Evolutionary conservation across 2,888 invertebrate species (phyloP).

Genomic region (Apotomis betuletana): DNA sequence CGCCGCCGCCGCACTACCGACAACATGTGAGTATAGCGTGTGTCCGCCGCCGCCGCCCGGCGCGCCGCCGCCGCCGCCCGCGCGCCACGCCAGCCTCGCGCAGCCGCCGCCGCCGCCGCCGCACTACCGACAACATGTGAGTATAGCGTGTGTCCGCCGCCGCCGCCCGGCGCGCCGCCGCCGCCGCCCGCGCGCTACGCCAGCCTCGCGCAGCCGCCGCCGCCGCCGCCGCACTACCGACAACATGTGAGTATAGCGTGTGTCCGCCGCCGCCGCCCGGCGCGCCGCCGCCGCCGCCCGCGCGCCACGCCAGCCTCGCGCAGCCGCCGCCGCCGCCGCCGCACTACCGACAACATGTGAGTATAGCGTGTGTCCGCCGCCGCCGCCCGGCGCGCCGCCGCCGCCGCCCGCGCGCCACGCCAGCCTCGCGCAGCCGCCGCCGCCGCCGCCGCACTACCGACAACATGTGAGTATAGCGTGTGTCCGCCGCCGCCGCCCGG

Average conservation of each 20-base stretch:
- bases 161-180: constrained; percentile 54
- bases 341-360: constrained; percentile 33
- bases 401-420: constrained; percentile 1
- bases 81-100: background rate
- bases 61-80: constrained; percentile 1
- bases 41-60: constrained; percentile 34
- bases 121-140: constrained; percentile 51
- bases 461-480: constrained; percentile 42
- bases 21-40: background rate
- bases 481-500: constrained; percentile 69
- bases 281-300: constrained; percentile 1
- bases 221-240: too few species aligned
- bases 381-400: background rate
- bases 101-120: background rate
- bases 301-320: background rate
- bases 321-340: background rate
- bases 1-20: background rate
- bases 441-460: background rate
- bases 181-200: constrained; percentile 67
- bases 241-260: constrained; percentile 35
- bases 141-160: background rate
- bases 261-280: background rate
- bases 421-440: background rate
- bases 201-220: constrained; percentile 42
- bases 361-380: background rate